phyloP scores from a whole-genome alignment of 2,888 invertebrate species.

The Drosophila mayaguana region DNA sequence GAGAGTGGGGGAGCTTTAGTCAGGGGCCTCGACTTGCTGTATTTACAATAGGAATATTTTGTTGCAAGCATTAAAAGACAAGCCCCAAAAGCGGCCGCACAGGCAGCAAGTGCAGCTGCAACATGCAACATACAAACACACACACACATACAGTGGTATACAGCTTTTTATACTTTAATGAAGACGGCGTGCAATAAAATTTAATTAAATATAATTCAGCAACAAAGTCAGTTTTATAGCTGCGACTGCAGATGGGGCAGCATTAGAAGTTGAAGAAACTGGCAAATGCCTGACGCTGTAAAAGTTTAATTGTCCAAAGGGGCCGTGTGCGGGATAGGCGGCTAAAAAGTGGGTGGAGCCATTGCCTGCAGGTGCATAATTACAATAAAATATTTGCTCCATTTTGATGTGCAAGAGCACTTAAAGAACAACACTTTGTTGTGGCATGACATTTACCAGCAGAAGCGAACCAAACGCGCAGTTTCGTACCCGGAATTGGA shows the following conservation, averaged over 20 bases:
- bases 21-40: conserved; percentile 29
- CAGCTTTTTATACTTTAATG: conserved; percentile 78
- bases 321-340: neutral
- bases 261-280: conserved; percentile 61
- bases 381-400: conserved; percentile 63
- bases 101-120: conserved; percentile 53
- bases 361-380: conserved; percentile 46
- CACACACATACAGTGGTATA: conserved; percentile 3
- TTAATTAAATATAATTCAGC: conserved; percentile 81
- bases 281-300: conserved; percentile 56
- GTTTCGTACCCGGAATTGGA: neutral
- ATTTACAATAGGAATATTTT: conserved; percentile 57
- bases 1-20: neutral
- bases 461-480: neutral
- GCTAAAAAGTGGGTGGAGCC: conserved; percentile 17
- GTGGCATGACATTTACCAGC: conserved; percentile 19
- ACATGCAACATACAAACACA: conserved; percentile 38
- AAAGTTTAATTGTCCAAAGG: conserved; percentile 68
- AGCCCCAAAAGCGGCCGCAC: conserved; percentile 41
- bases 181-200: conserved; percentile 80
- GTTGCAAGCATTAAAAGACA: conserved; percentile 53
- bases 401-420: conserved; percentile 60
- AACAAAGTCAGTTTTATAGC: conserved; percentile 78
- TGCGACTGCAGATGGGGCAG: conserved; percentile 51
- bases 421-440: conserved; percentile 56